Evolutionary conservation across 2,797 vertebrate genomes (phyloP).

Genomic region (Girardinus metallicus): DNA sequence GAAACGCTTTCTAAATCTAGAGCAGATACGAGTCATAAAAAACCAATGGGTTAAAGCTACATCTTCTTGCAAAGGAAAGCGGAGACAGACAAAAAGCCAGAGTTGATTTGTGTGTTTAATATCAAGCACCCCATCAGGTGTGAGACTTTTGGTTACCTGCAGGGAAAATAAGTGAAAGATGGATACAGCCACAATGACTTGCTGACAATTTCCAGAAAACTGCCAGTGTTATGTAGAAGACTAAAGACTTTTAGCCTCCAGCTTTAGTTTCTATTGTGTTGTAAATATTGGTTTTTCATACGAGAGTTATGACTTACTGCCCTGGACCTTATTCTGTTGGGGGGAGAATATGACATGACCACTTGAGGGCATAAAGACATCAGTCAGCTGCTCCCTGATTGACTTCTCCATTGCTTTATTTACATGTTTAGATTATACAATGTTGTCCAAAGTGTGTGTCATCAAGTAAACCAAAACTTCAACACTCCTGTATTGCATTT

Average conservation of each 20-base stretch:
- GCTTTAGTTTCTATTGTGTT: not conserved
- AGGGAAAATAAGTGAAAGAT: constrained; percentile 1
- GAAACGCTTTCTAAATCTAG: not conserved
- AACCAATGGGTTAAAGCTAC: constrained; percentile 12
- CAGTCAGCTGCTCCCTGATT: not conserved
- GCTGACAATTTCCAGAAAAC: constrained; percentile 2
- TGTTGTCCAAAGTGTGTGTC: not conserved
- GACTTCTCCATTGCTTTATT: not conserved
- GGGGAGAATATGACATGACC: not conserved
- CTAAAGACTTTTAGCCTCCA: not conserved
- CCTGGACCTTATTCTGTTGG: not conserved
- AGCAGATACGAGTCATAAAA: not conserved
- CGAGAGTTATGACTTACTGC: not conserved
- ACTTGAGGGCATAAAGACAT: not conserved
- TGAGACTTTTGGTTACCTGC: not conserved
- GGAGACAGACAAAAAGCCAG: not conserved
- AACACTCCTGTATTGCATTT: not conserved
- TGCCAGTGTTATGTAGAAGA: not conserved
- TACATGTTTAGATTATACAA: not conserved
- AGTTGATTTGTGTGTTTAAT: constrained; percentile 14
- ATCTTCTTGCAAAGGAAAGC: not conserved
- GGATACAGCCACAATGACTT: not conserved
- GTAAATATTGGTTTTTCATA: constrained; percentile 1
- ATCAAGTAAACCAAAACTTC: not conserved
- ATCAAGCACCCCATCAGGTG: constrained; percentile 2